Percentiles rank a stretch among this genome's conserved stretches.
These are phyloP conservation scores for Caloenas nicobarica DNA, from an alignment of 2,113 vertebrate genomes.

Conservation along the genomic window DNA sequence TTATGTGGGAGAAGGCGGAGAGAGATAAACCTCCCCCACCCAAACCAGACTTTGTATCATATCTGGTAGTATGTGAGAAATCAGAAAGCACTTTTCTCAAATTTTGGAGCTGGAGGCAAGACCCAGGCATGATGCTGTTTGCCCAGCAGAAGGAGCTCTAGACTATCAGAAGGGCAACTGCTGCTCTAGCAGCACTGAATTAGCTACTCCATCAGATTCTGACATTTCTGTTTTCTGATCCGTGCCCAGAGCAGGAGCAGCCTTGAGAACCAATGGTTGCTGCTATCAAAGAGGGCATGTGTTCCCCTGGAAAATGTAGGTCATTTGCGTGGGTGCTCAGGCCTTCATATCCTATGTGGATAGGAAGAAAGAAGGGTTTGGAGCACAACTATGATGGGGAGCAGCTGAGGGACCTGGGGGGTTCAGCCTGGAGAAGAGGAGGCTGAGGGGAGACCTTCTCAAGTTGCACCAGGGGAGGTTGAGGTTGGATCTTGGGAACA, in stretches of 20 bases:
- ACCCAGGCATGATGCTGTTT: neutral
- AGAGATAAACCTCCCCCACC: neutral
- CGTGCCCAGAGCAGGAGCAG: neutral
- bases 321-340: neutral
- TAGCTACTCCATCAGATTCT: rapidly evolving
- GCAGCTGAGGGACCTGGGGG: too few relatives aligned
- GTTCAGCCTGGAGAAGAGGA: too few relatives aligned
- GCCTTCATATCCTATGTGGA: too few relatives aligned
- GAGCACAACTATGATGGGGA: too few relatives aligned
- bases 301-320: rapidly evolving
- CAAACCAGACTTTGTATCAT: neutral
- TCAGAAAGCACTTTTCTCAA: neutral
- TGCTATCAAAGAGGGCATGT: rapidly evolving
- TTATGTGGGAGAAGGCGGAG: neutral
- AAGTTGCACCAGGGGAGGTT: too few relatives aligned
- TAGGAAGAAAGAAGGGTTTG: neutral
- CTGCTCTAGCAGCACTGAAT: neutral
- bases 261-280: neutral
- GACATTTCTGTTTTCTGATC: neutral
- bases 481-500: too few relatives aligned
- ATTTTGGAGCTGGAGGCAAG: neutral
- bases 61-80: neutral
- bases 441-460: too few relatives aligned
- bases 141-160: constrained; percentile 43
- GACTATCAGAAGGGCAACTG: neutral